Percentiles rank a stretch among this genome's conserved stretches.
Evolutionary conservation across 37 sponge, comb jelly and placozoan species (phyloP).

Genomic region (Agelas oroides): DNA sequence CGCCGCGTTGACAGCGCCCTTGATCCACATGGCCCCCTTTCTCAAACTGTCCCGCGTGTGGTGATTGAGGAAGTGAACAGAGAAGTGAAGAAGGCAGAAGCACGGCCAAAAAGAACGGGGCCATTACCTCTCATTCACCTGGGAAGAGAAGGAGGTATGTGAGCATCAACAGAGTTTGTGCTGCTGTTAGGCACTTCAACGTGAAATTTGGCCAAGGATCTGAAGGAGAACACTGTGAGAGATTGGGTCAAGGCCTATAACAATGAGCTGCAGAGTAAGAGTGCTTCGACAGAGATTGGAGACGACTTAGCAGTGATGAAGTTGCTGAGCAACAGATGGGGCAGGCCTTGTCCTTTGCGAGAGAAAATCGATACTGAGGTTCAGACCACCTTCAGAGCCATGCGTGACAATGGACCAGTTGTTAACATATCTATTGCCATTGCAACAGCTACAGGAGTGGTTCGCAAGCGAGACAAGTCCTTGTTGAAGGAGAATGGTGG

Average conservation of each 20-base stretch:
- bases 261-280: neutral
- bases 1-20: too few relatives aligned
- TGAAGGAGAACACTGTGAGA: conserved; percentile 27
- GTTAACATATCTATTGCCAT: conserved; percentile 40
- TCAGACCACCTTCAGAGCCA: conserved; percentile 8
- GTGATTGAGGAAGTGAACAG: too few relatives aligned
- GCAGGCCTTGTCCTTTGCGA: neutral
- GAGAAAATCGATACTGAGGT: neutral
- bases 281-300: neutral
- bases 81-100: neutral
- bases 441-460: conserved; percentile 47
- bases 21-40: too few relatives aligned
- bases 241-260: conserved; percentile 9
- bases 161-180: neutral
- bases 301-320: neutral
- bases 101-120: neutral
- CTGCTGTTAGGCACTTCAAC: neutral
- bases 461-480: conserved; percentile 6
- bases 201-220: neutral
- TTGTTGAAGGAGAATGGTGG: conserved; percentile 48
- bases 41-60: too few relatives aligned
- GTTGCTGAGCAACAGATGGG: conserved; percentile 5
- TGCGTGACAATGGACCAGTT: conserved; percentile 44
- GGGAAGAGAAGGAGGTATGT: neutral
- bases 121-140: neutral